Evolutionary conservation across 2,797 vertebrate species (phyloP), one percentile per base, ranked within the genome.

Genomic region (Sebastes iracundus): DNA sequence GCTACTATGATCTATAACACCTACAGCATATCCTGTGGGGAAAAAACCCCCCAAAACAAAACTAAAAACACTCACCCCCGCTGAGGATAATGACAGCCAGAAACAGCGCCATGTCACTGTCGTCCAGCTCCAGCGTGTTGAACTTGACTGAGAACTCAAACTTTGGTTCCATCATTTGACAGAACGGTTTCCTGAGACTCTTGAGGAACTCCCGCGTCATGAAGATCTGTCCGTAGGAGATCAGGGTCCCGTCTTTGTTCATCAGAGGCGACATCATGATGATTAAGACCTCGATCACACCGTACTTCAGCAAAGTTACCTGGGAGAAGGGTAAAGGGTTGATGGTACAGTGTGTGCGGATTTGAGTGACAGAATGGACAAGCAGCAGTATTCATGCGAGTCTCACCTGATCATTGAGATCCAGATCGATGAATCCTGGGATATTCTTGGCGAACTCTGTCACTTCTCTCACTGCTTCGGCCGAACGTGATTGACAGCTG

Each of bases 61-160:
- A 22, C 16, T 23, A 32, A 49, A 4, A 22, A 10, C 4, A 49
- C 97, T 95, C 93, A 99, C 99, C 99, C 93, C 99, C 99, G n/a
- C 99, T 99, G 85, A 99, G 97, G 91, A 99, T 99, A 79, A 99
- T 98, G 91, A 99, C 98, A 27, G 98, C 98, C 92, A 99, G 97
- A 93, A 99, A 99, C 90, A 99, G 96, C 0, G 99, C 98, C 95
- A 99, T 96, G 95, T 99, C 99, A 6, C 96, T 98, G 96, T 99
- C 99, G 18, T 99, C 98, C 91, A 99, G 93, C 95, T 99, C 98
- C 95, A 99, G 95, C 87, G 90, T 97, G 95, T 99, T 99, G 95
- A 99, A 99, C 94, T 98, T 98, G 89, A 99, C 96, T 28, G 98
- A 97, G 90, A 99, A 99, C 91, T 99, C 98, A 81, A 99, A 99